Base-by-base conservation (phyloP, 2,888 invertebrate species). In the Tinea pellionella region DNA sequence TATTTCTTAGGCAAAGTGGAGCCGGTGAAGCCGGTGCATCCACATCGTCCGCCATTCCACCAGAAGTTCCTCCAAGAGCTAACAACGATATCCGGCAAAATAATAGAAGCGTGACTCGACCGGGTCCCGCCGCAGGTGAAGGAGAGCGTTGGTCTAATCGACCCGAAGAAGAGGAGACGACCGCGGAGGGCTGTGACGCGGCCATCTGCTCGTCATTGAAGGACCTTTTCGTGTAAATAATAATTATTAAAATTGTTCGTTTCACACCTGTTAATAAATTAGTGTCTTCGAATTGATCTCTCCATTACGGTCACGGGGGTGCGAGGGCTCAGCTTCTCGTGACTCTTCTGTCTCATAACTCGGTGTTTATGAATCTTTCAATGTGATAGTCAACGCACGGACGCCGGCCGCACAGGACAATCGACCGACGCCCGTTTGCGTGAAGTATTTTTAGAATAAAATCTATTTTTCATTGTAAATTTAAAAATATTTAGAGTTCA, bases 121-220 rank as follows among this genome's bases (percentile, higher is more conserved):
- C 63, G 73, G 76, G 43, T 63, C 64, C 70, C 67, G 73, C 43
- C 62, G 65, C 51, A 75, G 74, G 53, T 77, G 75, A 41, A 60
- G 68, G 66, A 61, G 84, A 83, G 75, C 88, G 84, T 66, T 92
- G 92, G 92, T 91, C 90, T 67, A 77, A 87, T 11, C 84, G 82
- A 65, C 90, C 91, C 72, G 88, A 89, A 43, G 93, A 92, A 61
- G 93, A 93, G 62, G 92, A 92, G 61, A 89, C 91, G 62, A 82
- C 89, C 30, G 78, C 89, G 61, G 93, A 93, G 67, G 89, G 92
- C 24, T 94, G 94, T 80, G 95, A 95, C 69, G 92, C 94, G 47
- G 93, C 93, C 30, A 89, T 95, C 66, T 95, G 95, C 83, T 92
- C 94, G 64, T 93, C 95, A 55, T 84, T 95, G 60, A 95, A 95